A percentile compares a stretch with the other conserved stretches of the same genome.
Conservation (phyloP, 2,113 vertebrate genomes). For the Psettodes erumei region DNA sequence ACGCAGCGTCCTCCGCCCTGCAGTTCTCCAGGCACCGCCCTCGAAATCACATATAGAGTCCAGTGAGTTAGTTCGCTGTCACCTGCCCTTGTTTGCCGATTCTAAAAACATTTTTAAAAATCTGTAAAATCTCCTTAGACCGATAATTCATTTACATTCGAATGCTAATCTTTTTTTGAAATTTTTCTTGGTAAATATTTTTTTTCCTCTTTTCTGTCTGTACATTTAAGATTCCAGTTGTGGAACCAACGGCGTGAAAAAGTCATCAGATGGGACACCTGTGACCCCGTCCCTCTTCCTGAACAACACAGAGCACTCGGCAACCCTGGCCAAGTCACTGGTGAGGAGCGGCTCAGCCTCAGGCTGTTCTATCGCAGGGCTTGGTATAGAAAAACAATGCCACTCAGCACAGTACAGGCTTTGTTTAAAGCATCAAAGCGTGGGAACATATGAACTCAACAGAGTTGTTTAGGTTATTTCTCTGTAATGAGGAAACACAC, state of each 20-base stretch:
- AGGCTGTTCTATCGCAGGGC: background rate
- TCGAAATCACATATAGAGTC: slow-evolving; percentile 89
- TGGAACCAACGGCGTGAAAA: slow-evolving; percentile 94
- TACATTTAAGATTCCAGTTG: slow-evolving; percentile 85
- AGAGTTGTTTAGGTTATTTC: slow-evolving; percentile 7
- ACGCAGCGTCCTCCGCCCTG: slow-evolving; percentile 95
- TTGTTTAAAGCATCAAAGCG: background rate
- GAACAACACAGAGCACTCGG: slow-evolving; percentile 81
- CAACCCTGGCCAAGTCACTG: slow-evolving; percentile 69
- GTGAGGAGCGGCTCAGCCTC: slow-evolving; percentile 55
- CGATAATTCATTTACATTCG: background rate
- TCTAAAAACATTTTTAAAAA: slow-evolving; percentile 21
- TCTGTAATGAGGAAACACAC: slow-evolving; percentile 3
- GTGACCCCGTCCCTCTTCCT: slow-evolving; percentile 76
- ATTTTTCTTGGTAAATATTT: too few species aligned
- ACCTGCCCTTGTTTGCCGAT: slow-evolving; percentile 8
- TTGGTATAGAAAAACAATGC: background rate
- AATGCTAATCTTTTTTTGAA: too few species aligned
- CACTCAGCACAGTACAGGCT: background rate
- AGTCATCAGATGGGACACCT: slow-evolving; percentile 82
- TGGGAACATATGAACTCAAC: too few species aligned
- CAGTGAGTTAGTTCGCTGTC: slow-evolving; percentile 80
- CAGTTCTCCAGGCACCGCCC: slow-evolving; percentile 92
- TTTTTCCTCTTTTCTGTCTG: slow-evolving; percentile 7
- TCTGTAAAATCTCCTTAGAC: background rate